phyloP scores from a whole-genome alignment of 1,140 invertebrate genomes.

The Drosophila malerkotliana region DNA sequence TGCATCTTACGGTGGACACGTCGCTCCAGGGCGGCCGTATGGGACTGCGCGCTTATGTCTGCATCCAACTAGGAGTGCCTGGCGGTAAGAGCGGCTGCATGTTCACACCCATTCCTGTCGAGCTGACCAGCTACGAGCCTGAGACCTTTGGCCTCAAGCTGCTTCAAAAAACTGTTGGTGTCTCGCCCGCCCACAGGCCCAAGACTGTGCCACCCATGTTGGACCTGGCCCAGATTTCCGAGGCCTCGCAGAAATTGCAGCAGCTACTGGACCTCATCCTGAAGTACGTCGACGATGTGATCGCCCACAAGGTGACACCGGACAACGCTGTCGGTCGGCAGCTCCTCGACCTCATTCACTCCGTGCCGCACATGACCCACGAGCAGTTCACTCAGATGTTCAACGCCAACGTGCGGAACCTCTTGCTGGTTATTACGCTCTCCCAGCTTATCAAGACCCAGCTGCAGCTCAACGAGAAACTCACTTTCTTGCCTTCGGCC shows the following conservation, averaged over 20 bases:
- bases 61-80: slow-evolving; percentile 92
- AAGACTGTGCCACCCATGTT: slow-evolving; percentile 91
- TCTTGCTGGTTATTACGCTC: slow-evolving; percentile 97
- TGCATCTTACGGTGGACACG: slow-evolving; percentile 97
- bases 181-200: slow-evolving; percentile 85
- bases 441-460: slow-evolving; percentile 98
- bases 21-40: slow-evolving; percentile 92
- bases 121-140: slow-evolving; percentile 94
- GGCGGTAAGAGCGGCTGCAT: slow-evolving; percentile 96
- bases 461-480: slow-evolving; percentile 96
- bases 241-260: slow-evolving; percentile 91
- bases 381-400: slow-evolving; percentile 98
- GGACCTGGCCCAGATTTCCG: slow-evolving; percentile 94
- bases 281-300: slow-evolving; percentile 94
- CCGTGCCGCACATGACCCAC: slow-evolving; percentile 94
- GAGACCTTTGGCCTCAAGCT: slow-evolving; percentile 93
- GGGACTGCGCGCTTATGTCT: slow-evolving; percentile 95
- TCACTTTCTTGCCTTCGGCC: slow-evolving; percentile 89
- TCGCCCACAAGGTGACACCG: slow-evolving; percentile 89
- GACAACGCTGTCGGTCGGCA: slow-evolving; percentile 93
- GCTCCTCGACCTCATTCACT: slow-evolving; percentile 94
- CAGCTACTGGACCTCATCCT: slow-evolving; percentile 92
- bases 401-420: slow-evolving; percentile 97
- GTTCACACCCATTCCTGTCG: slow-evolving; percentile 96
- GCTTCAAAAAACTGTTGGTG: slow-evolving; percentile 89